phyloP scores from a whole-genome alignment of 2,888 invertebrate species.

The Coenonympha arcania region DNA sequence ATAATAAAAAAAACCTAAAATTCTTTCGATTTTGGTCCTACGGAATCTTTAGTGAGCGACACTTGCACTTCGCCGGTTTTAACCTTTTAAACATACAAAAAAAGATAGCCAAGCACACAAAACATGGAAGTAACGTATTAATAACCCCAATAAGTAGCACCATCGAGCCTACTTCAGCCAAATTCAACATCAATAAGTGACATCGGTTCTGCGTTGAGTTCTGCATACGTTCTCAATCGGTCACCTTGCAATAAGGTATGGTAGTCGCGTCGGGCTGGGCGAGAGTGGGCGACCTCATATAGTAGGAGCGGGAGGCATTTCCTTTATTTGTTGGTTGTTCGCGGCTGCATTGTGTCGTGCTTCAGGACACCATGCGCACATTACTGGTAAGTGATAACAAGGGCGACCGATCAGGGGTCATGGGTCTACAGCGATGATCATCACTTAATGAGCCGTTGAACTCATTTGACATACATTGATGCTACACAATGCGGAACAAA shows the following conservation, averaged over 20 bases:
- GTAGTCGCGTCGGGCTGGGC: constrained; percentile 65
- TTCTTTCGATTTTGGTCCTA: too few relatives aligned
- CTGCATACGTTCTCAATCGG: constrained; percentile 52
- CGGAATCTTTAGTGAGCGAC: too few relatives aligned
- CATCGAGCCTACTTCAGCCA: constrained; percentile 46
- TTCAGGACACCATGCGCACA: constrained; percentile 63
- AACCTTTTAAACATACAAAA: too few relatives aligned
- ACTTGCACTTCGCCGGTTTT: too few relatives aligned
- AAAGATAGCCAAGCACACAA: constrained; percentile 7
- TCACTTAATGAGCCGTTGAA: too few relatives aligned
- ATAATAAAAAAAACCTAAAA: too few relatives aligned
- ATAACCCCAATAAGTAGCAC: constrained; percentile 65
- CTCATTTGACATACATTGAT: too few relatives aligned
- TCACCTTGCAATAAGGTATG: constrained; percentile 70
- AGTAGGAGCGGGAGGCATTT: constrained; percentile 63
- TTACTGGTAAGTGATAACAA: constrained; percentile 61
- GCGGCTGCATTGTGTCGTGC: constrained; percentile 65
- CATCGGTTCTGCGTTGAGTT: constrained; percentile 32
- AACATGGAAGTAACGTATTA: constrained; percentile 39
- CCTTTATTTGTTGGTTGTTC: constrained; percentile 71
- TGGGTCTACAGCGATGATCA: too few relatives aligned
- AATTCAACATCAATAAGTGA: constrained; percentile 54
- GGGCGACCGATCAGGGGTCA: constrained; percentile 38
- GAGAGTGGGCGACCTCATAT: constrained; percentile 73
- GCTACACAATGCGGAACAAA: too few relatives aligned